Conservation (phyloP, 2,888 invertebrate species). For the Lithosia quadra region DNA sequence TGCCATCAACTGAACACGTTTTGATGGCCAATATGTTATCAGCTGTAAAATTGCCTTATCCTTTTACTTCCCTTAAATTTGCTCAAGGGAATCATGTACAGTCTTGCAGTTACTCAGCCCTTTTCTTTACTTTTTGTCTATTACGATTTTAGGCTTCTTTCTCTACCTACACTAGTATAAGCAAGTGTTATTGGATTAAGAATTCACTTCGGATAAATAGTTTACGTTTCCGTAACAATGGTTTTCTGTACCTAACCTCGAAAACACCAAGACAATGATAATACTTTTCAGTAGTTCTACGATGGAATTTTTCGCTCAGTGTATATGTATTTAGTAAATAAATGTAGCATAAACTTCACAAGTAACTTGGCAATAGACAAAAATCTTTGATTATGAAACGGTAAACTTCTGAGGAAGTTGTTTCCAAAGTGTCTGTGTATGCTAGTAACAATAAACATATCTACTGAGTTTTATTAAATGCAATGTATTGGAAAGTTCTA, state of each 20-base stretch:
- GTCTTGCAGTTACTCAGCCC: too few relatives aligned
- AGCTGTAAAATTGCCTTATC: too few relatives aligned
- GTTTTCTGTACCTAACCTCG: too few relatives aligned
- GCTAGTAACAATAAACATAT: slow-evolving; percentile 6
- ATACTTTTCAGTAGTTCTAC: not conserved
- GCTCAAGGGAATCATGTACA: too few relatives aligned
- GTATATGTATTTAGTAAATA: not conserved
- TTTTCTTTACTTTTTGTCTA: too few relatives aligned
- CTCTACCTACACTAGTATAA: too few relatives aligned
- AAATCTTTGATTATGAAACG: slow-evolving; percentile 8
- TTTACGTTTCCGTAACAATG: not conserved
- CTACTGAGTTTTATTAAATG: not conserved
- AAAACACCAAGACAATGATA: not conserved
- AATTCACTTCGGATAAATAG: too few relatives aligned
- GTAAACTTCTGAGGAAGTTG: slow-evolving; percentile 4
- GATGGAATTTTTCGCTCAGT: not conserved
- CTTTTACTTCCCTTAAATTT: too few relatives aligned
- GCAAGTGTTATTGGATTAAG: too few relatives aligned
- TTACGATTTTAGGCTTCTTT: too few relatives aligned
- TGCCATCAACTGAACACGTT: too few relatives aligned
- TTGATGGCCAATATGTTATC: too few relatives aligned
- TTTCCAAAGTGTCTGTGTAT: slow-evolving; percentile 9
- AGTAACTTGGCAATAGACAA: slow-evolving; percentile 4
- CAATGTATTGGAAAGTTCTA: slow-evolving; percentile 1
- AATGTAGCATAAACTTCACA: not conserved